These are phyloP conservation scores for Peribatodes rhomboidaria DNA, from an alignment of 2,888 invertebrate species.

Conservation along the genomic window DNA sequence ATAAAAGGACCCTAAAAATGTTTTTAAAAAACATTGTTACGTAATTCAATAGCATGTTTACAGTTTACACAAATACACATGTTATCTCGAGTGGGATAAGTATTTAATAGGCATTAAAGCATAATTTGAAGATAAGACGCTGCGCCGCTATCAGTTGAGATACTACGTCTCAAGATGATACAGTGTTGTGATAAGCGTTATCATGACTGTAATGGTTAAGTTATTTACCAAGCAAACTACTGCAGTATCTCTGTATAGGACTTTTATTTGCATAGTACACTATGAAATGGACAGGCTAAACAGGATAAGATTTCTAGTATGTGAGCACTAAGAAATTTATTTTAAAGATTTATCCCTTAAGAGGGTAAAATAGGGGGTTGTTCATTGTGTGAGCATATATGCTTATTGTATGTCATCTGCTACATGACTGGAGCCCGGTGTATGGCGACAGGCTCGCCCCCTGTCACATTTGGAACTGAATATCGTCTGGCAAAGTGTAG, in stretches of 20 bases:
- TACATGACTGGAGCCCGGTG: no score
- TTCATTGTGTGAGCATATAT: no score
- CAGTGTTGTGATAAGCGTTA: conserved; percentile 32
- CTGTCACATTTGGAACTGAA: no score
- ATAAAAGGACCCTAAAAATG: no score
- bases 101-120: conserved; percentile 45
- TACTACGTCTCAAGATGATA: conserved; percentile 32
- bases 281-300: no score
- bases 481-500: no score
- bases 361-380: no score
- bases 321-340: no score
- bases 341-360: no score
- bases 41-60: conserved; percentile 16
- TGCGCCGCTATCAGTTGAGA: conserved; percentile 37
- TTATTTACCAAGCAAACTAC: background rate
- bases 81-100: conserved; percentile 41
- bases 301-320: no score
- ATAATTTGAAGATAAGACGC: conserved; percentile 43
- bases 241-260: background rate
- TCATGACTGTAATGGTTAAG: conserved; percentile 8
- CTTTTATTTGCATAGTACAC: background rate
- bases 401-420: no score
- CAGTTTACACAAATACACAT: conserved; percentile 6
- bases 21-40: background rate
- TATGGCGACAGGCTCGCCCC: no score